These are phyloP conservation scores for Akabosia matsudoensis DNA, from an alignment of 1,140 invertebrate genomes.

Conservation along the genomic window DNA sequence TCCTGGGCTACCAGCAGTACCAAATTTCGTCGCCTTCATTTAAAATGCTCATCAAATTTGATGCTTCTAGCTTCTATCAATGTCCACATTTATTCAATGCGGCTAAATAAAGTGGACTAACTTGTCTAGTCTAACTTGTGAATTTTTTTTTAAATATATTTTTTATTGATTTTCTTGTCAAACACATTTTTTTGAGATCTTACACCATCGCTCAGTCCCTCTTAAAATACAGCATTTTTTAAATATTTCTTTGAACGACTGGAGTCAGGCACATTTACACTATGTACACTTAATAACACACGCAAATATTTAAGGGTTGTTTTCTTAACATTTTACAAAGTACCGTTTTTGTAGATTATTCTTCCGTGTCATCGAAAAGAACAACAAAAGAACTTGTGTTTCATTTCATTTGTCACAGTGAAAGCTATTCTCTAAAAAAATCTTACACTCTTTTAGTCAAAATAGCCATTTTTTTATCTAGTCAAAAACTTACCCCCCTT, in stretches of 20 bases:
- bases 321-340: background rate
- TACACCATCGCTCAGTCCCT: constrained; percentile 22
- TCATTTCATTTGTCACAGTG: too few relatives aligned
- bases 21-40: too few relatives aligned
- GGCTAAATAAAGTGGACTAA: background rate
- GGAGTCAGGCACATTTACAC: constrained; percentile 22
- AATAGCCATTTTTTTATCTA: background rate
- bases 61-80: too few relatives aligned
- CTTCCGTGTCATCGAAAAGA: background rate
- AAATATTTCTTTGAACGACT: too few relatives aligned
- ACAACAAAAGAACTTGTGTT: background rate
- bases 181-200: constrained; percentile 16
- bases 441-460: background rate
- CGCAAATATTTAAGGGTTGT: background rate
- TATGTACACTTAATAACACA: constrained; percentile 17
- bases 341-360: background rate
- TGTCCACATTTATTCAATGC: background rate
- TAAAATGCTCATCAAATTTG: too few relatives aligned
- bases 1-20: too few relatives aligned
- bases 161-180: constrained; percentile 21
- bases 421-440: background rate
- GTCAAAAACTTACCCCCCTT: background rate
- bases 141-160: constrained; percentile 6
- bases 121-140: background rate
- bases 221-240: constrained; percentile 12